Evolutionary conservation across 2,888 invertebrate genomes (phyloP).

Genomic region (Diplolepis rosae): DNA sequence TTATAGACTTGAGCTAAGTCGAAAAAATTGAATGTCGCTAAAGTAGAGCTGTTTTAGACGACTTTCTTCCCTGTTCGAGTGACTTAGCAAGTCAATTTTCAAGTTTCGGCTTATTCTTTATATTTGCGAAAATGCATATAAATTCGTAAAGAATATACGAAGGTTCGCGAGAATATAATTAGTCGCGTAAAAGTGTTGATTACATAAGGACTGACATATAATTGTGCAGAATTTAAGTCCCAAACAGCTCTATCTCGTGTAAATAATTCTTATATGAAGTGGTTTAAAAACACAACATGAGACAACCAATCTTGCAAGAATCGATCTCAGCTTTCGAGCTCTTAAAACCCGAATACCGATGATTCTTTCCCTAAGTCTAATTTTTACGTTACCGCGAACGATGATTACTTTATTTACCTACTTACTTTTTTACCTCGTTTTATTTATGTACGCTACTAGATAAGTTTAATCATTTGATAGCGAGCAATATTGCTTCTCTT

Average conservation of each 20-base stretch:
- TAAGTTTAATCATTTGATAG: conserved; percentile 19
- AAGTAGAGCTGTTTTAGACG: conserved; percentile 68
- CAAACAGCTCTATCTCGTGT: conserved; percentile 56
- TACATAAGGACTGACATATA: background rate
- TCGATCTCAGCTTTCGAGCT: conserved; percentile 29
- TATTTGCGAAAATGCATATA: background rate
- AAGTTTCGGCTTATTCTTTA: conserved; percentile 29
- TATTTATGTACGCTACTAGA: conserved; percentile 30
- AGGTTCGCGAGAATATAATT: background rate
- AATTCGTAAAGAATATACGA: conserved; percentile 8
- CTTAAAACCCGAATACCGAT: conserved; percentile 14
- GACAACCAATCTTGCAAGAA: conserved; percentile 51
- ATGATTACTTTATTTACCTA: conserved; percentile 38
- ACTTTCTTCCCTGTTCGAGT: conserved; percentile 42
- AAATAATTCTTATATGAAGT: conserved; percentile 55
- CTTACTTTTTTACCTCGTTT: conserved; percentile 29
- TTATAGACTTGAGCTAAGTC: conserved; percentile 62
- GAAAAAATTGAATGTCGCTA: conserved; percentile 60
- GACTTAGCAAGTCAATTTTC: conserved; percentile 1
- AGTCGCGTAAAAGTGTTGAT: background rate
- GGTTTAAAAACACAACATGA: conserved; percentile 51
- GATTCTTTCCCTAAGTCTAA: conserved; percentile 43
- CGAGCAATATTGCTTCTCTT: conserved; percentile 35
- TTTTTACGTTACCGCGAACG: conserved; percentile 35
- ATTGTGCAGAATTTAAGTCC: conserved; percentile 37